These are phyloP conservation scores for Drosophila longiperda DNA, from an alignment of 2,888 invertebrate genomes.

Conservation along the genomic window DNA sequence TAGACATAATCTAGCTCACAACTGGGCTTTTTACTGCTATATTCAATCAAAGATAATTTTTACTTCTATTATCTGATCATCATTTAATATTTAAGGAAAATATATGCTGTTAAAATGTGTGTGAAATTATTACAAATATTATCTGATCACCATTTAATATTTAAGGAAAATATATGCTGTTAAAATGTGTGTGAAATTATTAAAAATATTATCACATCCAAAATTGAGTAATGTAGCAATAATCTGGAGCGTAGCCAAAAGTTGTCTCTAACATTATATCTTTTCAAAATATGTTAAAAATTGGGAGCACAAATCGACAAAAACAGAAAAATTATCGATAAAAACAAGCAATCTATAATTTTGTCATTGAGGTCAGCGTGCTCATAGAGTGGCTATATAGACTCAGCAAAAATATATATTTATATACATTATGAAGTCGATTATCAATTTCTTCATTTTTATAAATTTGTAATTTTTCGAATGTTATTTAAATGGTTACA, in stretches of 20 bases:
- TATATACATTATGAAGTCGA: too few species aligned
- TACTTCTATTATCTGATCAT: not conserved
- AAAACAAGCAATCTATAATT: too few species aligned
- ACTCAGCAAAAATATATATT: too few species aligned
- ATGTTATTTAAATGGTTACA: not conserved
- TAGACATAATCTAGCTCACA: not conserved
- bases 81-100: not conserved
- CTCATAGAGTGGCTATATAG: too few species aligned
- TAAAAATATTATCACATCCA: not conserved
- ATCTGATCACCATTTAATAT: too few species aligned
- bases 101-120: not conserved
- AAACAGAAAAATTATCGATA: too few species aligned
- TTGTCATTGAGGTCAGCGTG: too few species aligned
- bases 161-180: not conserved
- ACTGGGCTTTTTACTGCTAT: not conserved
- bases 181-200: not conserved
- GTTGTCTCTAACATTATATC: not conserved
- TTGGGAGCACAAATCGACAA: too few species aligned
- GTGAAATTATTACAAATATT: not conserved
- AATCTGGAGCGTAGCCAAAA: not conserved
- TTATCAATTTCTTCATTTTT: too few species aligned
- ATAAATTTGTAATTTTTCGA: not conserved
- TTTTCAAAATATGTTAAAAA: not conserved
- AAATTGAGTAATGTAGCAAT: not conserved
- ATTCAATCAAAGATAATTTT: not conserved